phyloP scores from a whole-genome alignment of 2,113 vertebrate genomes.

The Ploceus nigricollis region DNA sequence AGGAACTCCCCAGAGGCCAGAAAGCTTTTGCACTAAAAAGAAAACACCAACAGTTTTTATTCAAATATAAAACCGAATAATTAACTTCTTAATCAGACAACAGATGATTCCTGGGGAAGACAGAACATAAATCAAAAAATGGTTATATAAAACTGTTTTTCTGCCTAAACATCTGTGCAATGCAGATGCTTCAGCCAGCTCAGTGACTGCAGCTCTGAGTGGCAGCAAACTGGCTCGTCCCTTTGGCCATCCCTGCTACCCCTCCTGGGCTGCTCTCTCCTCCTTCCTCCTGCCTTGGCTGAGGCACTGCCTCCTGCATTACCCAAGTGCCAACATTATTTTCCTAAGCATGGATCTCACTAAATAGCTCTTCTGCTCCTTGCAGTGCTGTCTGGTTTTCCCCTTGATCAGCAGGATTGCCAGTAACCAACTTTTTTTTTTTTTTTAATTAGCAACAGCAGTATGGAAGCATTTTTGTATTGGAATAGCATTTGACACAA shows the following conservation, averaged over 20 bases:
- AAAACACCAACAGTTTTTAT: not conserved
- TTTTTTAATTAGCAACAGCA: slow-evolving; percentile 3
- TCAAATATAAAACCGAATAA: not conserved
- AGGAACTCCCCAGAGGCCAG: not conserved
- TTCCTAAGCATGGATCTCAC: not conserved
- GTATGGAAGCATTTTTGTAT: not conserved
- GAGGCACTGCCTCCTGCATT: not conserved
- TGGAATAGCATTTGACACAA: not conserved
- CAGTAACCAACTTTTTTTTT: not conserved
- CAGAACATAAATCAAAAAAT: not conserved
- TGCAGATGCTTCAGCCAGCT: not conserved
- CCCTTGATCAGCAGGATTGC: not conserved
- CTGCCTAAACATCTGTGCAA: not conserved
- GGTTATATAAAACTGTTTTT: not conserved
- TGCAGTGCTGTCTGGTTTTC: not conserved
- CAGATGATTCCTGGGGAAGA: not conserved
- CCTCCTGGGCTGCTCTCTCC: not conserved
- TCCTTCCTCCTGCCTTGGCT: not conserved
- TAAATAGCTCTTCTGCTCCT: not conserved
- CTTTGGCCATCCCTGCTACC: not conserved
- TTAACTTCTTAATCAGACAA: not conserved
- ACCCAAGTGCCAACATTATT: not conserved
- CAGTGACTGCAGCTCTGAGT: not conserved
- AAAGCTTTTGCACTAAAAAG: not conserved
- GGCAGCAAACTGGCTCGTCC: not conserved